Evolutionary conservation across 2,888 invertebrate genomes (phyloP), one percentile per base, ranked within the genome.

Genomic region (Sepioteuthis lessoniana): DNA sequence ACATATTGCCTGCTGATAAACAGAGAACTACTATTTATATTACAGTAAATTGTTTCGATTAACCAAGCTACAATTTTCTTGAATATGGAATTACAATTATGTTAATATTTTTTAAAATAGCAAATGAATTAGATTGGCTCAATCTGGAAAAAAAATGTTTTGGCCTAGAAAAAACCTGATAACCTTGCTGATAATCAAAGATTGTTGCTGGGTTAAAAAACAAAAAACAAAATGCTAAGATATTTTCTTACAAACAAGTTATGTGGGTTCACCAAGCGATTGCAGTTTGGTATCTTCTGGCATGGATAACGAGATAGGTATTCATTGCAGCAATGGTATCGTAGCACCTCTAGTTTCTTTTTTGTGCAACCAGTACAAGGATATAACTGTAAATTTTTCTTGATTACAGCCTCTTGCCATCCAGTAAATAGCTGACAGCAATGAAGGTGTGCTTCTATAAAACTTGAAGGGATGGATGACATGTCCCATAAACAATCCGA

Each of bases 341-440:
- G 92, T 3, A 47, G 7, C 4, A 92, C 8, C 5, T 38, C 25
- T 0, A 92, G 47, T 46, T 35, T 42, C 47, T 92, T 42, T 28
- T 92, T 92, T n/a, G 31, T 47, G 0, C 2, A 0, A n/a, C 1
- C 76, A 16, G n/a, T 4, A 91, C 94, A 93, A 37, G 94, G 94
- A 95, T 95, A 95, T 93, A 96, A 95, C 90, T 95, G 94, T 90
- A 96, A 94, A 94, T 96, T 96, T 94, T 94, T 95, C 76, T 95
- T 93, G 90, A 96, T 96, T 16, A 96, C 95, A 60, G 95, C 94
- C 94, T 95, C 95, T 95, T 96, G 96, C 91, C 94, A 95, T 28
- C 95, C 94, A 28, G 95, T 95, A 94, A 96, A 96, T 42, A 94
- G 94, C 38, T 94, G 90, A 55, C 96, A 96, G 94, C 96, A 96